Conservation (phyloP, 2,888 invertebrate species). For the Spicauda simplicius region DNA sequence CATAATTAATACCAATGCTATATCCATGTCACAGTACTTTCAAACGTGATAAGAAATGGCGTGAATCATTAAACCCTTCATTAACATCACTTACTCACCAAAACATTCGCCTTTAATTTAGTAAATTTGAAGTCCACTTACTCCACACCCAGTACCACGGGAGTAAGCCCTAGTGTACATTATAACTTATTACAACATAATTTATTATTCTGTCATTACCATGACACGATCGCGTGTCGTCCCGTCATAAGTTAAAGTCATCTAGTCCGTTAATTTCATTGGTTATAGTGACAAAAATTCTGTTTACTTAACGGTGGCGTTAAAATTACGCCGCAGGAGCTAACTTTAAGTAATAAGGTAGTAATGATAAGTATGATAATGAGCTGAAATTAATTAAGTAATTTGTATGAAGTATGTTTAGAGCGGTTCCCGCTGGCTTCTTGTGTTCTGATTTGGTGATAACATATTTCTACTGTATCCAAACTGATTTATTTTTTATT, state of each 20-base stretch:
- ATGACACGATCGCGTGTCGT: constrained; percentile 76
- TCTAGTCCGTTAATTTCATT: constrained; percentile 78
- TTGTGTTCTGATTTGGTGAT: constrained; percentile 8
- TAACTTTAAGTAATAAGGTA: constrained; percentile 54
- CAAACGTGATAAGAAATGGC: constrained; percentile 25
- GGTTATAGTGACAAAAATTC: constrained; percentile 83
- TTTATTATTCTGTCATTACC: constrained; percentile 84
- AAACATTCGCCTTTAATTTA: constrained; percentile 65
- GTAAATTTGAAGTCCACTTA: constrained; percentile 68
- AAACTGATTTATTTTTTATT: background rate
- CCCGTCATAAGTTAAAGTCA: constrained; percentile 76
- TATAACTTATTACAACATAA: constrained; percentile 83
- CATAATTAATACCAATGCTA: constrained; percentile 18
- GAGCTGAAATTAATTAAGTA: constrained; percentile 64
- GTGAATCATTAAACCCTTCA: constrained; percentile 65
- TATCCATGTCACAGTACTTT: constrained; percentile 27
- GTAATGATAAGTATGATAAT: constrained; percentile 70
- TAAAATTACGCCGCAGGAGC: constrained; percentile 66
- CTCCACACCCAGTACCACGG: constrained; percentile 60
- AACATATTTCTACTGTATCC: constrained; percentile 30
- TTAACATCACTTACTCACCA: constrained; percentile 47
- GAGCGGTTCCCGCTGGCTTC: constrained; percentile 67
- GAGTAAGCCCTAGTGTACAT: constrained; percentile 69
- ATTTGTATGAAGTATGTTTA: constrained; percentile 62
- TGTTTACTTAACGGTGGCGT: constrained; percentile 72